Base-by-base conservation (phyloP, 2,113 vertebrate genomes). In the Cromileptes altivelis region DNA sequence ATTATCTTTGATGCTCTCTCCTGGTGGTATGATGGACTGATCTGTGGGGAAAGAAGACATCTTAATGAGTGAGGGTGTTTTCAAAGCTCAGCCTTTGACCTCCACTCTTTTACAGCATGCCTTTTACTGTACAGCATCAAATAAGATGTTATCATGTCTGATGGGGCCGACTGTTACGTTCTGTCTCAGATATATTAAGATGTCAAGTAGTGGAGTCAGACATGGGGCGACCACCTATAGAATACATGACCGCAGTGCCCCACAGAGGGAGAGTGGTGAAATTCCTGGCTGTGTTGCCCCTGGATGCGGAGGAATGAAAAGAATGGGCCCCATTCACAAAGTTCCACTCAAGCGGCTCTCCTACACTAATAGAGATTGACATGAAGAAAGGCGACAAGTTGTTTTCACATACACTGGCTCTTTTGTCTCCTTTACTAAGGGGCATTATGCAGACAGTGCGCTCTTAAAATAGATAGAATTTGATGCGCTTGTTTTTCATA, bases 341-440 rank as follows among this genome's bases (percentile, higher is more conserved):
- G 72, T 82, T 93, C 79, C 82, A 88, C 89, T 94, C 87, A 81
- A 92, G 91, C 87, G 40, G 84, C 12, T 67, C 72, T 82, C 62
- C 85, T 88, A 83, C 92, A 84, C 90, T 91, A 93, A 95, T 92
- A 65, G 91, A 94, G 88, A 94, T 87, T 92, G 92, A 93, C 93
- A 84, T 61, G 81, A 89, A 90, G 88, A 92, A 91, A 90, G 89
- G 75, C 83, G 75, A 90, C 92, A 93, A 93, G 88, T 89, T 91
- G 88, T 90, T 91, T 89, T 90, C 87, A 85, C 82, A 87, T 76
- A 90, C 93, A 91, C 78, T 89, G 85, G 79, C 76, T 88, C 88
- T 89, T 90, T 93, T 94, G 92, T 93, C 76, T 73, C 18, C 18
- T 30, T 76, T 57, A 62, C 82, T 80, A 56, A 85, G 75, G 80